Percentiles rank a stretch among this genome's conserved stretches.
Conservation (phyloP, 2,113 vertebrate species). For the Python bivittatus region DNA sequence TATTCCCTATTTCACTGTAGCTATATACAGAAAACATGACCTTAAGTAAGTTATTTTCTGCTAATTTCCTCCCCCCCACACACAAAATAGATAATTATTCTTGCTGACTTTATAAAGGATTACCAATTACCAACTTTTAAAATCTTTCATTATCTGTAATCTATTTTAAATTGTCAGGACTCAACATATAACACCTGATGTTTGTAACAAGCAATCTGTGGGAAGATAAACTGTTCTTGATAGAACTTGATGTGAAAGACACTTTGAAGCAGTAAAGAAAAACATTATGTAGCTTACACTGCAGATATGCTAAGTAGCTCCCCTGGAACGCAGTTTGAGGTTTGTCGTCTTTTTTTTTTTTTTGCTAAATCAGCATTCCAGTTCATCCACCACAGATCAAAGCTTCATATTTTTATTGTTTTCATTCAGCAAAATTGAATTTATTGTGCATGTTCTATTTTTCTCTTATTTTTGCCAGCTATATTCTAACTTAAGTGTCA, state of each 20-base stretch:
- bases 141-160: slow-evolving; percentile 13
- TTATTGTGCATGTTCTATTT: slow-evolving; percentile 38
- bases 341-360: slow-evolving; percentile 32
- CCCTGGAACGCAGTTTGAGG: slow-evolving; percentile 48
- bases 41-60: not conserved
- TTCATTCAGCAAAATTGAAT: slow-evolving; percentile 39
- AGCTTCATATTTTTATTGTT: slow-evolving; percentile 54
- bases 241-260: slow-evolving; percentile 23
- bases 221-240: slow-evolving; percentile 11
- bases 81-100: not conserved
- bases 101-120: not conserved
- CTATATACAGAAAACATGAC: not conserved
- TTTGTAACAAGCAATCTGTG: not conserved
- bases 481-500: not conserved
- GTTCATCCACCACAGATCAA: slow-evolving; percentile 3
- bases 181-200: not conserved
- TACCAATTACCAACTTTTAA: not conserved
- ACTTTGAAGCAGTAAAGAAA: slow-evolving; percentile 29
- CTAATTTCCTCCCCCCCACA: too few relatives aligned
- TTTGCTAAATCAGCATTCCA: slow-evolving; percentile 9
- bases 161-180: slow-evolving; percentile 22
- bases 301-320: slow-evolving; percentile 28
- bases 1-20: not conserved
- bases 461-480: slow-evolving; percentile 40
- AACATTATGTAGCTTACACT: slow-evolving; percentile 33